Base-by-base conservation (phyloP, 2,797 vertebrate species). In the Scolopax rusticola region DNA sequence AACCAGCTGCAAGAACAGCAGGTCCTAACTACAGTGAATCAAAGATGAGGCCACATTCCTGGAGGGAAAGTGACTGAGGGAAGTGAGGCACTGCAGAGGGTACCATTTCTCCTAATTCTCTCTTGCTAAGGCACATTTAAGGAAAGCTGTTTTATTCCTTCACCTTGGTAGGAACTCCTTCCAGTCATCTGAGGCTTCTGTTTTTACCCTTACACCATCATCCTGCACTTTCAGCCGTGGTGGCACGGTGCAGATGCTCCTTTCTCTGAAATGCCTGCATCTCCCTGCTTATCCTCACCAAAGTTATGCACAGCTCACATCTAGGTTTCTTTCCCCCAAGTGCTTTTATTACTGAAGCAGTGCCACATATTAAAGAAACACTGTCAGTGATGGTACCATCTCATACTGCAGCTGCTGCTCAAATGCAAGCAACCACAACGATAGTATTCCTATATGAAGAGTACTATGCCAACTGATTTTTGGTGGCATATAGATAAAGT, bases 1-100 rank as follows among this genome's bases (percentile, higher is more conserved):
- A 64, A 64, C 13, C 1, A 5, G 24, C 47, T 56, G 16, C 1
- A 2, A 70, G 24, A 24, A 47, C 40, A 68, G 18, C 0, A 0
- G 27, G 57, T 70, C 57, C 28, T 48, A 59, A 43, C 28, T 41
- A n/a, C 43, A 57, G 24, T 56, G 18, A 79, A n/a, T 38, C 54
- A 90, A 57, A 21, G 15, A 71, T 33, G 43, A 78, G 7, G 23
- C 11, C 65, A 78, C 21, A 19, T 50, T 60, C 54, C 28, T 2
- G 2, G 43, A 11, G 60, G 25, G 38, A 19, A 30, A 63, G 18
- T 9, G 13, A 19, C 38, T 20, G 18, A 89, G 40, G 21, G 9
- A 6, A 69, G 21, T 0, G 4, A 84, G 27, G 11, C 17, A 51
- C 9, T 75, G 45, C 36, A 82, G 33, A 71, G 5, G 17, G 12